Evolutionary conservation across 2,888 invertebrate genomes (phyloP), one percentile per base, ranked within the genome.

Genomic region (Norana najaformis): DNA sequence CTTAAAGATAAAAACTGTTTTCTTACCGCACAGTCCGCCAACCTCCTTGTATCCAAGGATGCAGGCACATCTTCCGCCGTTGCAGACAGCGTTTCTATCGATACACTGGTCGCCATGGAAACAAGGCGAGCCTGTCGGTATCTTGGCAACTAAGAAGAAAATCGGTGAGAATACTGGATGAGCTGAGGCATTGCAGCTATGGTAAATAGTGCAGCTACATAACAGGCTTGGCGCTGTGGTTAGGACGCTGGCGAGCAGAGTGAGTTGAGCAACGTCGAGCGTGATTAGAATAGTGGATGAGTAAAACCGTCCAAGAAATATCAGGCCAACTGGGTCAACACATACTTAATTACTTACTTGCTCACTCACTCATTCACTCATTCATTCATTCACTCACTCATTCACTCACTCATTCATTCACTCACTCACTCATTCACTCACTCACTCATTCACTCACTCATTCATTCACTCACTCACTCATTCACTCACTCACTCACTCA

Each of bases 21-120:
- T 88, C 91, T 91, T 89, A 91, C 91, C 90, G 83, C 92, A 92
- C 14, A 90, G 38, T 30, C 85, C 83, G n/a, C 90, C 90, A 83
- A 92, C 91, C 30, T 83, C 69, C 69, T 37, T 90, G 90, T 90
- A 92, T 3, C 90, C 91, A n/a, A 82, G 35, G 30, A 90, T 88
- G 90, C 92, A 92, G 30, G 47, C 35, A 82, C 92, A 92, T 23
- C 35, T 34, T 3, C 90, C 91, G 4, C 35, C 89, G 20, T 34
- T 23, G 85, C 92, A 92, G 47, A 53, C 88, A 20, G 91, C 90
- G 89, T 92, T 92, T 34, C 53, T 88, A 82, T 92, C 92, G 23
- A 85, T n/a, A 90, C 92, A 92, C 23, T 90, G 82, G 85, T 92
- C 91, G 23, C 88, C 91, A 30, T 41, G 23, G 34, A 53, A 34